A percentile compares a stretch with the other conserved stretches of the same genome.
Conservation (phyloP, 30 jellyfish, hydroid and myxozoan species). For the Aurelia aurita complex sp. Pacific region DNA sequence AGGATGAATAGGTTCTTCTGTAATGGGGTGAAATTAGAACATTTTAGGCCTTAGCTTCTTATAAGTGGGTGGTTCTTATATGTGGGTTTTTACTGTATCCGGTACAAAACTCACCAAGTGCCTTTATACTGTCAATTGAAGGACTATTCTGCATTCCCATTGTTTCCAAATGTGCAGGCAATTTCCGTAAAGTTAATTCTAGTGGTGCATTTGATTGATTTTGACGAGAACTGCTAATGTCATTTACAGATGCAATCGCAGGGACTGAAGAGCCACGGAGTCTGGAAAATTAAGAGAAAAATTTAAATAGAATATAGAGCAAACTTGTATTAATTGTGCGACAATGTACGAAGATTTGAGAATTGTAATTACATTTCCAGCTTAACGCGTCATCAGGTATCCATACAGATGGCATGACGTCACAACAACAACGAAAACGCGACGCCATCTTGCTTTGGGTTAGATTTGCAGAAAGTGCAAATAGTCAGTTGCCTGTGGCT, state of each 20-base stretch:
- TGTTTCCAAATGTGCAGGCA: slow-evolving; percentile 69
- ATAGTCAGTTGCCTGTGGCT: no score
- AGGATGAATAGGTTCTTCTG: background rate
- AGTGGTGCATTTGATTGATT: slow-evolving; percentile 33
- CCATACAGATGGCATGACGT: no score
- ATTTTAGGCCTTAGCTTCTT: background rate
- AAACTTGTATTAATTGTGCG: no score
- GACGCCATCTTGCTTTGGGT: no score
- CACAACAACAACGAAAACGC: no score
- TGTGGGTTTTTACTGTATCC: no score
- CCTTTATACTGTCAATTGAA: slow-evolving; percentile 40
- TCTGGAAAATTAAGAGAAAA: slow-evolving; percentile 13
- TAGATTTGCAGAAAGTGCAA: no score
- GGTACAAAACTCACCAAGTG: slow-evolving; percentile 24
- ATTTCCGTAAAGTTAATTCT: slow-evolving; percentile 52
- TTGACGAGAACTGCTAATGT: slow-evolving; percentile 40
- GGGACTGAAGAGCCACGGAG: slow-evolving; percentile 85
- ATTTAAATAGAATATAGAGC: no score
- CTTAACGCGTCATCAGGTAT: no score
- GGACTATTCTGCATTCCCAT: slow-evolving; percentile 46
- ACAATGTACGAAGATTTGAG: no score
- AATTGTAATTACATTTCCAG: no score
- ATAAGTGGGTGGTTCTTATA: no score
- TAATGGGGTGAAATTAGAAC: background rate
- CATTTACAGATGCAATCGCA: slow-evolving; percentile 56